phyloP scores from a whole-genome alignment of 1,140 invertebrate genomes.

The Drosophila sechellia region DNA sequence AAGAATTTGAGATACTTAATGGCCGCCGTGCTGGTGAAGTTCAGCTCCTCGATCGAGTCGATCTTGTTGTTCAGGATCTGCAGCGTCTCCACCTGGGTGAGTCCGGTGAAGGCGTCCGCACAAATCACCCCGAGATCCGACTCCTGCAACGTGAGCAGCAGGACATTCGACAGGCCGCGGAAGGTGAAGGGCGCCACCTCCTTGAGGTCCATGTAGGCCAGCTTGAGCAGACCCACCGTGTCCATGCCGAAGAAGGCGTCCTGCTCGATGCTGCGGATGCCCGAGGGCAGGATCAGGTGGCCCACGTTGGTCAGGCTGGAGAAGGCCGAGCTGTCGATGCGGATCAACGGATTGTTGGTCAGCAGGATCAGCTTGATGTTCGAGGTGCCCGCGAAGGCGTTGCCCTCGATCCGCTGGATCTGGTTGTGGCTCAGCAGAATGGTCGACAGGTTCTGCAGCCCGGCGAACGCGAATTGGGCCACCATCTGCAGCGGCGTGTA shows the following conservation, averaged over 20 bases:
- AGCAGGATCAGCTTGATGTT: slow-evolving; percentile 91
- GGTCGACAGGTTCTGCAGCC: slow-evolving; percentile 91
- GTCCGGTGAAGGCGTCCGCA: slow-evolving; percentile 89
- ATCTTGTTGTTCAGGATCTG: slow-evolving; percentile 94
- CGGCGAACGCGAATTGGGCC: slow-evolving; percentile 92
- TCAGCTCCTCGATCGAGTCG: slow-evolving; percentile 90
- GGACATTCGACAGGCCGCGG: slow-evolving; percentile 90
- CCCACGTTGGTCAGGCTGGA: slow-evolving; percentile 92
- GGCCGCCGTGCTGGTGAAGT: slow-evolving; percentile 88
- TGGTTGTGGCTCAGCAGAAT: slow-evolving; percentile 91
- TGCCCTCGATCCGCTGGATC: slow-evolving; percentile 91
- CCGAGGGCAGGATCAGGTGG: slow-evolving; percentile 90
- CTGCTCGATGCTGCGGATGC: slow-evolving; percentile 89
- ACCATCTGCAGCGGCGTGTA: slow-evolving; percentile 91
- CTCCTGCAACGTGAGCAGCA: slow-evolving; percentile 90
- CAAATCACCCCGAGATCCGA: slow-evolving; percentile 91
- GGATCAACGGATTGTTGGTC: slow-evolving; percentile 91
- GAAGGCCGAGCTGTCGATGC: slow-evolving; percentile 91
- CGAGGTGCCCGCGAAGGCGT: slow-evolving; percentile 92
- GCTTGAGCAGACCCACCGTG: slow-evolving; percentile 90
- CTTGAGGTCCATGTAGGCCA: slow-evolving; percentile 92
- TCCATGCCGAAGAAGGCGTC: slow-evolving; percentile 93
- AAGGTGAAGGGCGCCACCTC: slow-evolving; percentile 90
- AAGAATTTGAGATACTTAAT: slow-evolving; percentile 89
- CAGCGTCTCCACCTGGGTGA: slow-evolving; percentile 88